Evolutionary conservation across 2,888 invertebrate genomes (phyloP).

Genomic region (Venusia cambrica): DNA sequence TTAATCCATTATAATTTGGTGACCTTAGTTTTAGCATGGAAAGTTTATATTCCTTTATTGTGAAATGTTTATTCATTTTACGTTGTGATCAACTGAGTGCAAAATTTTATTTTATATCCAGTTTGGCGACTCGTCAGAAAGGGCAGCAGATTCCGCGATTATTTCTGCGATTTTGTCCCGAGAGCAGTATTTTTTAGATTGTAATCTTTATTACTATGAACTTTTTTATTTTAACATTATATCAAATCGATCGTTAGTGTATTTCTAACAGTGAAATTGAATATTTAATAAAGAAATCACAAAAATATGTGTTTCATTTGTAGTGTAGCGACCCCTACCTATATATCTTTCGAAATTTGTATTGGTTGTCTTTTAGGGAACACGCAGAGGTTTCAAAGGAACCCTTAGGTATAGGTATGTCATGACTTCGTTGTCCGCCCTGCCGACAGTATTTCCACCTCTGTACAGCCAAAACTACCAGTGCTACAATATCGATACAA

Average conservation of each 20-base stretch:
- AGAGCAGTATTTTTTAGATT: conserved; percentile 80
- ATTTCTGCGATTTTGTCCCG: conserved; percentile 76
- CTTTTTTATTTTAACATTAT: conserved; percentile 73
- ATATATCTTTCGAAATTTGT: too few relatives aligned
- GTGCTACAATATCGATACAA: too few relatives aligned
- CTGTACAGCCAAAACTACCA: too few relatives aligned
- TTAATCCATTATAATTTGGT: conserved; percentile 39
- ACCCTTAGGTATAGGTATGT: too few relatives aligned
- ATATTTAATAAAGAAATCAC: conserved; percentile 80
- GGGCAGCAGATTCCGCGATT: conserved; percentile 67
- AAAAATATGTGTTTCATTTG: conserved; percentile 62
- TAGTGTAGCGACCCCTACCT: conserved; percentile 8
- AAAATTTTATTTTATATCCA: conserved; percentile 70
- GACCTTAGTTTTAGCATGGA: conserved; percentile 45
- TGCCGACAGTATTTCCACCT: too few relatives aligned
- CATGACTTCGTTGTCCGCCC: too few relatives aligned
- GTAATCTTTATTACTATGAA: conserved; percentile 75
- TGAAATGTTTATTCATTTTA: conserved; percentile 78
- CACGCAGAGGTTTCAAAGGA: too few relatives aligned
- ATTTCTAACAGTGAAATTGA: conserved; percentile 80
- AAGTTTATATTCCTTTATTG: conserved; percentile 69
- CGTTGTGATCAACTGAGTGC: conserved; percentile 80
- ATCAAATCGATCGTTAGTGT: conserved; percentile 79
- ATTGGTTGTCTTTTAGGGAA: too few relatives aligned
- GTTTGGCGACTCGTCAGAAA: conserved; percentile 58